Conservation (phyloP, 2,797 vertebrate genomes). For the Sebastes steindachneri region DNA sequence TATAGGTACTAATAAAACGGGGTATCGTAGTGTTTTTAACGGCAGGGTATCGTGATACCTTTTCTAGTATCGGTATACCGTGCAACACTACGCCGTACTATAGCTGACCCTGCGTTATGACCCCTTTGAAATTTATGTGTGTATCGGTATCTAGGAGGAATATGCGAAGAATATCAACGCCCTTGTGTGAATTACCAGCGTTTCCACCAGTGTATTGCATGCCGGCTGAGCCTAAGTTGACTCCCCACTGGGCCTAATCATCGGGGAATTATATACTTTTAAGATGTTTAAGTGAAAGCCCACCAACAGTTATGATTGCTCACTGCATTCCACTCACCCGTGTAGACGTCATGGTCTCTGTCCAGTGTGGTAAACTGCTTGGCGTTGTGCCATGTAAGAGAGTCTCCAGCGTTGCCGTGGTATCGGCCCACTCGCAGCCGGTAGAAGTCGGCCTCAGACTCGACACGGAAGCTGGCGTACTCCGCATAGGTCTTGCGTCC, state of each 20-base stretch:
- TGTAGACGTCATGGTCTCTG: constrained; percentile 90
- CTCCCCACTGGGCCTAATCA: too few relatives aligned
- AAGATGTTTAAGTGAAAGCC: background rate
- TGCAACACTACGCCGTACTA: too few relatives aligned
- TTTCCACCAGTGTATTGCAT: too few relatives aligned
- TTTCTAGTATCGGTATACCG: too few relatives aligned
- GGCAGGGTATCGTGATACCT: too few relatives aligned
- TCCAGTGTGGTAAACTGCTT: constrained; percentile 93
- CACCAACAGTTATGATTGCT: background rate
- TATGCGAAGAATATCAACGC: too few relatives aligned
- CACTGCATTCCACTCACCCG: constrained; percentile 76
- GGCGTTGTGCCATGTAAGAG: constrained; percentile 92
- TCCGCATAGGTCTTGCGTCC: constrained; percentile 91
- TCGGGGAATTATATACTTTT: background rate
- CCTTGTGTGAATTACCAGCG: too few relatives aligned
- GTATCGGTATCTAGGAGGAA: too few relatives aligned
- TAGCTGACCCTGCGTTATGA: too few relatives aligned
- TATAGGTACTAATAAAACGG: too few relatives aligned
- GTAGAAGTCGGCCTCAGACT: constrained; percentile 88
- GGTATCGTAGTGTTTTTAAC: too few relatives aligned
- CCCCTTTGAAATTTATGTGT: rapidly evolving
- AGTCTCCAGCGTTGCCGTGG: constrained; percentile 90
- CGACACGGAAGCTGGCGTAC: constrained; percentile 90
- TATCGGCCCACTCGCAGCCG: constrained; percentile 88
- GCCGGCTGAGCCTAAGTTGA: too few relatives aligned